These are phyloP conservation scores for Thyatira batis DNA, from an alignment of 2,888 invertebrate species.

Conservation along the genomic window DNA sequence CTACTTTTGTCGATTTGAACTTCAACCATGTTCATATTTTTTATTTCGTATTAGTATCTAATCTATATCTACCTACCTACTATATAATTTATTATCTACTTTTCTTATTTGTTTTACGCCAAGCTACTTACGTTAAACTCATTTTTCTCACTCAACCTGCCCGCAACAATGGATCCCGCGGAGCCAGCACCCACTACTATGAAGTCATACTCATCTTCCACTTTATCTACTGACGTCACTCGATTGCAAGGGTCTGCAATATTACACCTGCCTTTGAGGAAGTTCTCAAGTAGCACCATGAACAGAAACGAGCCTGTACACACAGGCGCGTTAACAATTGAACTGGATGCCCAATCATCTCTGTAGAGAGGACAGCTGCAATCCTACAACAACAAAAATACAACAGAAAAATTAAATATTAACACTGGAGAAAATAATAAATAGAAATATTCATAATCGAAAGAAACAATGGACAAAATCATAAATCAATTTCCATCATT, in stretches of 20 bases:
- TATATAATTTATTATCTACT: too few species aligned
- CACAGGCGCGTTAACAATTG: slow-evolving; percentile 76
- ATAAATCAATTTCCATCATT: too few species aligned
- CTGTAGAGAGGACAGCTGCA: slow-evolving; percentile 73
- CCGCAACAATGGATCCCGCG: slow-evolving; percentile 84
- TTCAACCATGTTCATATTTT: too few species aligned
- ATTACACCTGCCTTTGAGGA: slow-evolving; percentile 75
- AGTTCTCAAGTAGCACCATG: slow-evolving; percentile 83
- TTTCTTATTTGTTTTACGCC: too few species aligned
- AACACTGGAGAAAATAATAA: too few species aligned
- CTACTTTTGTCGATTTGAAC: too few species aligned
- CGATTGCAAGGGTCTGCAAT: slow-evolving; percentile 81
- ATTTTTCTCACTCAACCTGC: slow-evolving; percentile 80
- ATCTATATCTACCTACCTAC: too few species aligned
- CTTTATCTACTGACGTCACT: slow-evolving; percentile 58
- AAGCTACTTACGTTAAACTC: slow-evolving; percentile 67
- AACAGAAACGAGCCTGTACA: slow-evolving; percentile 80
- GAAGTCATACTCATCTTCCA: slow-evolving; percentile 81
- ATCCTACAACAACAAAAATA: slow-evolving; percentile 26
- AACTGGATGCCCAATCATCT: slow-evolving; percentile 63
- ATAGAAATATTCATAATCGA: too few species aligned
- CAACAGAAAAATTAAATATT: too few species aligned
- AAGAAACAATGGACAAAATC: too few species aligned
- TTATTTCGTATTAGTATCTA: too few species aligned
- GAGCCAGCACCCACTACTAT: slow-evolving; percentile 85